Base-by-base conservation (phyloP, 2,113 vertebrate genomes). In the Heterotilapia buettikoferi region DNA sequence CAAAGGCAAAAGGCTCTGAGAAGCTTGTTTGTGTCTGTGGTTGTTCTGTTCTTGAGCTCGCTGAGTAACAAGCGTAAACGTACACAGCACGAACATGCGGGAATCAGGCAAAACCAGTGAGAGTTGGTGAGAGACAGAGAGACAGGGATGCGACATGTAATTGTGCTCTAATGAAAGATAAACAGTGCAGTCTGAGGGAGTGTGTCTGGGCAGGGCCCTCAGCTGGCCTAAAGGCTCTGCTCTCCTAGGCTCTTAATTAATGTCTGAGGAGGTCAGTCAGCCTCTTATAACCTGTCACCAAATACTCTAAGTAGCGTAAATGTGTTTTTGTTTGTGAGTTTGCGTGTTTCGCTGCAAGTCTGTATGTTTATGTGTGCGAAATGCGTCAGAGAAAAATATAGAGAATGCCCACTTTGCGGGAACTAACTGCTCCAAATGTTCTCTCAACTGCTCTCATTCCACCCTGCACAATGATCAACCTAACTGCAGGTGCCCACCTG, bases 91-190 rank as follows among this genome's bases (percentile, higher is more conserved):
- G 26, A 63, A 76, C 83, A 80, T 45, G 79, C 38, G 14, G 61
- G 66, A 88, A 63, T 47, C 36, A 82, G 86, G 38, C 86, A 88
- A 88, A 91, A 89, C 84, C 50, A 61, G 78, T 59, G 86, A 88
- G 86, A 80, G 73, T 80, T 53, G 19, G 89, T 16, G 38, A 80
- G 71, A 80, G 43, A 76, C n/a, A 61, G 52, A 24, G 81, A 89
- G 89, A 84, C 86, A 80, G 85, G 78, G 92, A 91, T 92, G 92
- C 94, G 86, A 95, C 92, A 47, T 94, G 90, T 96, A 95, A 95
- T 95, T 96, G 94, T 89, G 88, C 89, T 90, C 80, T 95, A 95
- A 95, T 95, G 94, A 95, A 95, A 94, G 84, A 94, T 93, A 95
- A 96, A 95, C 92, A 96, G 86, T 66, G 80, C 73, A 90, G 94